Evolutionary conservation across 2,113 vertebrate species (phyloP).

Genomic region (Phylloscopus trochilus): DNA sequence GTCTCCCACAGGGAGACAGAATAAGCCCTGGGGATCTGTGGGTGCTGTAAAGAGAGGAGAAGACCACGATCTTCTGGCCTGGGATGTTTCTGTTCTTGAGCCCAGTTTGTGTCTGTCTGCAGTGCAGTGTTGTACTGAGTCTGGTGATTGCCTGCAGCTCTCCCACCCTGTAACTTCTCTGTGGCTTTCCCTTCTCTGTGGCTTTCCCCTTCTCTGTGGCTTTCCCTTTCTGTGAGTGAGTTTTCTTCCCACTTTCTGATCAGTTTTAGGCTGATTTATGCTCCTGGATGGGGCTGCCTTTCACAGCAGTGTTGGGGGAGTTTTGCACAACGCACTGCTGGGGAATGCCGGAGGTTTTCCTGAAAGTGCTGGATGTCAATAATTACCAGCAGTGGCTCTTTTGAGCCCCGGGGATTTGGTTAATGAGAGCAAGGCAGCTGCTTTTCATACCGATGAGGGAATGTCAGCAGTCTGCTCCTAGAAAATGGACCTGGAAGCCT

Average conservation of each 20-base stretch:
- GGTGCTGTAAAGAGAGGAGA: neutral
- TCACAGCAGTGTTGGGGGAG: neutral
- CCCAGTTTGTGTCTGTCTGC: neutral
- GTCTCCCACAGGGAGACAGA: fast-evolving
- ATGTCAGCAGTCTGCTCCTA: neutral
- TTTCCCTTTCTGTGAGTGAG: neutral
- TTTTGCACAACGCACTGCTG: fast-evolving
- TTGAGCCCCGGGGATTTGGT: neutral
- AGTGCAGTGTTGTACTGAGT: fast-evolving
- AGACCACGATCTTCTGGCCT: fast-evolving
- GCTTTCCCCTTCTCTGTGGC: neutral
- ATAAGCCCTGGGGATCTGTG: fast-evolving
- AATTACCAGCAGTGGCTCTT: neutral
- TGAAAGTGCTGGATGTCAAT: neutral
- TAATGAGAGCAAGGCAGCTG: neutral
- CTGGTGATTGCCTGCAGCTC: neutral
- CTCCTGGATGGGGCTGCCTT: neutral
- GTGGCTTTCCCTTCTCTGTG: neutral
- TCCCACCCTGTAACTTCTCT: fast-evolving
- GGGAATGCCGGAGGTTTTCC: neutral
- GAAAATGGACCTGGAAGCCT: neutral
- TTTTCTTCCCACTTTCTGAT: neutral
- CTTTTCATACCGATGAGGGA: neutral
- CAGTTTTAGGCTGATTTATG: neutral
- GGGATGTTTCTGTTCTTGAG: fast-evolving